Evolutionary conservation across 2,113 vertebrate species (phyloP), one percentile per base, ranked within the genome.

Genomic region (Xenopus borealis): DNA sequence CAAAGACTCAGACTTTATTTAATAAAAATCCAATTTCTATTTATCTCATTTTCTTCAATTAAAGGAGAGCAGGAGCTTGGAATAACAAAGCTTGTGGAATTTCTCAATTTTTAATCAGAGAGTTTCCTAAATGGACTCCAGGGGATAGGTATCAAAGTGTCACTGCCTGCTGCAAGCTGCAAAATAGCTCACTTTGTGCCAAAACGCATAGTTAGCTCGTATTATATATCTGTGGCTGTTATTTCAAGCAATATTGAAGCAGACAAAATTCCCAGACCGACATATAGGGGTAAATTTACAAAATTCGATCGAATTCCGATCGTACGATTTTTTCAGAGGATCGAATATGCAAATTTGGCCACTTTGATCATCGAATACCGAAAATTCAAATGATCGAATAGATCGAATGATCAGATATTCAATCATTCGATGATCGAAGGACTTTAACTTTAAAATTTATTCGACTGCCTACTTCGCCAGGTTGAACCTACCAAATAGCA

Each of bases 31-130:
- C 14, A 66, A 73, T 73, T 66, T 73, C 65, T 66, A 64, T 66
- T 73, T 66, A 64, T 66, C 71, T 66, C 44, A 53, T 10, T 69
- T 69, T 66, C 57, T 72, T 58, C 65, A 66, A 72, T 72, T 72
- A 40, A 63, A 73, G 55, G 57, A 66, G 57, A 66, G 72, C 72
- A 65, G 55, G 57, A 66, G 30, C 17, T 61, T 45, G 40, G 62
- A 14, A 66, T 66, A 13, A 58, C 23, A 69, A 33, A 55, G 10
- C 12, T 7, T 27, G 63, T 73, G 58, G 20, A 61, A 61, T 61
- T 66, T 19, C 14, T 12, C 19, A 19, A 57, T 58, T 47, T 73
- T 20, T 66, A 44, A 57, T 59, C 63, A 63, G 18, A 16, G 14
- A 11, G 45, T 17, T 55, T 72, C n/a, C 47, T 19, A 72, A 65